Conservation (phyloP, 2,797 vertebrate species). For the Enoplosus armatus region DNA sequence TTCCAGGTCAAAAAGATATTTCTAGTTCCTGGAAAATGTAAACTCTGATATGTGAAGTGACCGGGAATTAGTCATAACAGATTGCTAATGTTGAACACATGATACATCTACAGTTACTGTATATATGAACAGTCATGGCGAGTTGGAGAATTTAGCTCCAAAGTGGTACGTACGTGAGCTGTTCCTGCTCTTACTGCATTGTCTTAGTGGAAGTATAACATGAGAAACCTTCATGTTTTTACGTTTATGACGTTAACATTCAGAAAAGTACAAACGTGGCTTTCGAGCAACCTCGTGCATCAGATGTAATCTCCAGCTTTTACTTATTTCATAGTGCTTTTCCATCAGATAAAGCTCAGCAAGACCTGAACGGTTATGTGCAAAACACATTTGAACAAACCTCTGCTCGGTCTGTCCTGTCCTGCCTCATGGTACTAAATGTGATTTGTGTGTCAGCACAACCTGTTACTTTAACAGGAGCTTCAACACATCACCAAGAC, state of each 20-base stretch:
- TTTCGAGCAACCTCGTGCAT: neutral
- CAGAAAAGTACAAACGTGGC: too few relatives aligned
- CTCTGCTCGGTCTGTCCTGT: neutral
- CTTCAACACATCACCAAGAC: slow-evolving; percentile 15
- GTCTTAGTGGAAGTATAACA: too few relatives aligned
- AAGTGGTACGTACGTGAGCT: too few relatives aligned
- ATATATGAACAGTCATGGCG: too few relatives aligned
- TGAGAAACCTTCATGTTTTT: neutral
- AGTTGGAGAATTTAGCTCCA: neutral
- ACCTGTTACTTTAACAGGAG: slow-evolving; percentile 1
- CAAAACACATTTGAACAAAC: neutral
- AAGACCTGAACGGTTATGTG: neutral
- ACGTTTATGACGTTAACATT: neutral
- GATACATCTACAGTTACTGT: slow-evolving; percentile 2
- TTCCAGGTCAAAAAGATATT: slow-evolving; percentile 20
- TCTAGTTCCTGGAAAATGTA: slow-evolving; percentile 14
- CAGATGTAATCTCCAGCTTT: neutral
- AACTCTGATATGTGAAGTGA: slow-evolving; percentile 14
- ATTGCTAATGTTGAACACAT: slow-evolving; percentile 22
- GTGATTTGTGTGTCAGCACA: slow-evolving; percentile 18
- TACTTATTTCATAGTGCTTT: neutral
- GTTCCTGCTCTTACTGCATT: neutral
- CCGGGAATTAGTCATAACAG: slow-evolving; percentile 17
- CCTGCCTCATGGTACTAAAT: slow-evolving; percentile 4
- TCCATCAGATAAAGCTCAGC: neutral